Base-by-base conservation (phyloP, 2,888 invertebrate genomes). In the Drosophila multiciliata region DNA sequence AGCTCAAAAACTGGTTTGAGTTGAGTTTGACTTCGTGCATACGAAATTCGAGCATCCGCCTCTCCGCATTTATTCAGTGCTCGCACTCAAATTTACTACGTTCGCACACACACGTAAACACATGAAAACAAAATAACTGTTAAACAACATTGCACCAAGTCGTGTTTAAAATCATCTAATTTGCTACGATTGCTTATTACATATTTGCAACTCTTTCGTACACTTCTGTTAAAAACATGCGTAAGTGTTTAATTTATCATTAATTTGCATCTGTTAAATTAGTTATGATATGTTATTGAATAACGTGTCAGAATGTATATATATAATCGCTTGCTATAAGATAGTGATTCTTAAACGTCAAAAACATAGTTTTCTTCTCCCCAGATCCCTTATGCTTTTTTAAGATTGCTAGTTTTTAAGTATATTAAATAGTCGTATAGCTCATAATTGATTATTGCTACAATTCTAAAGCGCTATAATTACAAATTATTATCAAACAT, bases 1-100 rank as follows among this genome's bases (percentile, higher is more conserved):
- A 82, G 65, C 80, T 77, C 26, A 53, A 61, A 73, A 82, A 84
- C 80, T 79, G 82, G 85, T 82, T 82, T 84, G 48, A 78, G 82
- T 82, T 84, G 61, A 45, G 73, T 69, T 69, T 82, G 67, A 40
- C 73, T 71, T 69, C 52, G 58, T 75, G 74, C 66, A 65, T 75
- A 74, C 55, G 50, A 75, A 58, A 53, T 35, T 66, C 53, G 35
- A 66, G 57, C 38, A 23, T 23, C 23, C 45, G 23, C 45, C 23
- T 23, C 23, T 15, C 45, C 49, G 66, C 60, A 78, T 58, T 66
- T 71, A 78, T 70, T 74, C 55, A 50, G 29, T 32, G 67, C 62
- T 52, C 33, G 54, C 52, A 66, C 53, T 57, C 74, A 53, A 52
- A 53, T 20, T 45, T 66, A 70, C 63, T 63, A 70, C 57, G 63